Evolutionary conservation across 1,140 invertebrate species (phyloP).

Genomic region (Arion vulgaris): DNA sequence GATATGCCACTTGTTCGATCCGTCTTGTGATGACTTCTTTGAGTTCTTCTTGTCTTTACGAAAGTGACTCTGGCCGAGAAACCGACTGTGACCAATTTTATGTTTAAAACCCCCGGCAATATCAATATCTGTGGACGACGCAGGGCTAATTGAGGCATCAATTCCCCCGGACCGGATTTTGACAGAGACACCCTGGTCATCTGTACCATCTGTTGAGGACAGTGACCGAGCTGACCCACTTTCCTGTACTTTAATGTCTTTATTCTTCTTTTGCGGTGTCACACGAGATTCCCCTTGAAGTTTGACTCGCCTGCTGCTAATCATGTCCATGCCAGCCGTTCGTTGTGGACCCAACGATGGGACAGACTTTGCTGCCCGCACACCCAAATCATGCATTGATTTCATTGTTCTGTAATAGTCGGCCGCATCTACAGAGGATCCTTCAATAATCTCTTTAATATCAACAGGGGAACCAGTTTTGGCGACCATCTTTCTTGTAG

Average conservation of each 20-base stretch:
- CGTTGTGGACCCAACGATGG: not conserved
- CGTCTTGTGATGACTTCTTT: not conserved
- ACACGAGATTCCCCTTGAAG: not conserved
- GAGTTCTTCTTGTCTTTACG: not conserved
- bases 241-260: not conserved
- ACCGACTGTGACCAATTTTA: not conserved
- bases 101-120: not conserved
- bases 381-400: not conserved
- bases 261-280: not conserved
- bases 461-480: slow-evolving; percentile 26
- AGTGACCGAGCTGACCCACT: not conserved
- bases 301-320: not conserved
- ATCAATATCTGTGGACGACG: not conserved
- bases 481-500: slow-evolving; percentile 9
- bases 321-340: not conserved
- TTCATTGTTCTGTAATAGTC: not conserved
- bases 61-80: not conserved
- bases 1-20: not conserved
- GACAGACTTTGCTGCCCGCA: slow-evolving; percentile 15
- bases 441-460: slow-evolving; percentile 34
- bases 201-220: not conserved
- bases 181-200: not conserved
- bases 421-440: slow-evolving; percentile 18
- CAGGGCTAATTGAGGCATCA: not conserved
- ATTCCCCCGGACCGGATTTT: not conserved